Base-by-base conservation (phyloP, 2,888 invertebrate genomes). In the Leucozona laternaria region DNA sequence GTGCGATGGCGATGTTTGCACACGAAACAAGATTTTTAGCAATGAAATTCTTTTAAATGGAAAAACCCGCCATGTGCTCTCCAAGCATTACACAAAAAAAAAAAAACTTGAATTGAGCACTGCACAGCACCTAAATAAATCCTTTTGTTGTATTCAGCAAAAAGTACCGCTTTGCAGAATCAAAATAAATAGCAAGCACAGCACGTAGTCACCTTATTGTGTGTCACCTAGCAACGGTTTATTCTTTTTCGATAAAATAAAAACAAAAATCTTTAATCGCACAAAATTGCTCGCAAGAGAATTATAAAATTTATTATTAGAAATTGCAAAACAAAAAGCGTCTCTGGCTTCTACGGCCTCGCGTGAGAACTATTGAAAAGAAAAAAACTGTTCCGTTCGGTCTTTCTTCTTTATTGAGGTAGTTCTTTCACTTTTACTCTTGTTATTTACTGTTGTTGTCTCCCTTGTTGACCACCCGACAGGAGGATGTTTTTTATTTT, bases 21-120 rank as follows among this genome's bases (percentile, higher is more conserved):
- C 57, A 34, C 50, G 31, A 40, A 40, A 70, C 53, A 60, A 17
- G n/a, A 55, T 70, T 50, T 50, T 58, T 40, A 37, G 17, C 22
- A 34, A 40, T 34, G 11, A 75, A 45, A 45, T 22, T 72, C 13
- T 60, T n/a, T 66, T 37, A 25, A 34, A 70, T 40, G 6, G n/a
- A 58, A 58, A 37, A 53, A 53, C 15, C 66, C 20, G 72, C 76
- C 84, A 85, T 85, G 84, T 80, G 84, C 71, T 68, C n/a, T 37
- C 2, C 8, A 25, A 25, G 8, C n/a, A 53, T 64, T 28, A 28
- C n/a, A n/a, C n/a, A n/a, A 53, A 6, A 48, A 13, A 62, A 60
- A 58, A 34, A 60, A 22, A 22, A 28, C 34, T 28, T 25, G 22
- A 45, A n/a, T 15, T 15, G 13, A 20, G 25, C 22, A 37, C 60